phyloP scores from a whole-genome alignment of 2,113 vertebrate species.

The Thamnophis sirtalis region DNA sequence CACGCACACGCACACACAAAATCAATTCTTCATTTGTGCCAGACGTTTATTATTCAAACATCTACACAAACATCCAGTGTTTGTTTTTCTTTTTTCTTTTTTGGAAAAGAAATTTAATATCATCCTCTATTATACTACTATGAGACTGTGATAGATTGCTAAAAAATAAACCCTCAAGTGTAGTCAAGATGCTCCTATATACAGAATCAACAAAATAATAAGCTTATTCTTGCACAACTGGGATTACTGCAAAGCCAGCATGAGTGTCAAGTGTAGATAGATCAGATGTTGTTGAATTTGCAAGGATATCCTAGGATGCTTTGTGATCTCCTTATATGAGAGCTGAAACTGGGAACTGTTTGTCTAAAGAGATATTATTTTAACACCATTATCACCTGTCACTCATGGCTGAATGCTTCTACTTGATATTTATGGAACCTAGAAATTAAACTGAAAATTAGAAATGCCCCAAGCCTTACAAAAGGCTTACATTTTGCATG shows the following conservation, averaged over 20 bases:
- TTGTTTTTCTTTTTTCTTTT: not conserved
- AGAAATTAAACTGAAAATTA: not conserved
- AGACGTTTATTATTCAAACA: not conserved
- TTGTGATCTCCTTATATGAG: not conserved
- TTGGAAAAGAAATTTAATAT: not conserved
- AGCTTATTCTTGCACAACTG: not conserved
- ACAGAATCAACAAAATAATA: not conserved
- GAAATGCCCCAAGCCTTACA: not conserved
- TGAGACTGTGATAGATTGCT: not conserved
- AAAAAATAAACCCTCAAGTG: not conserved
- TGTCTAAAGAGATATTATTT: not conserved
- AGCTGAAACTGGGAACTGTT: not conserved
- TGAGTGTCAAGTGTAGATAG: not conserved
- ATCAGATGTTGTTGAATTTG: not conserved
- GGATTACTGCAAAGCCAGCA: not conserved
- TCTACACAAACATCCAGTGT: not conserved
- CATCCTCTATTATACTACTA: not conserved
- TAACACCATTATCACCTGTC: not conserved
- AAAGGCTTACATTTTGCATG: not conserved
- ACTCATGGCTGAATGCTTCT: not conserved
- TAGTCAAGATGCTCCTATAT: not conserved
- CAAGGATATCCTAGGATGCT: not conserved
- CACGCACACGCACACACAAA: not conserved
- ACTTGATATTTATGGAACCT: not conserved
- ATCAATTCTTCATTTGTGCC: slow-evolving; percentile 29